Base-by-base conservation (phyloP, 2,797 vertebrate genomes). In the Parotocinclus haroldoi region DNA sequence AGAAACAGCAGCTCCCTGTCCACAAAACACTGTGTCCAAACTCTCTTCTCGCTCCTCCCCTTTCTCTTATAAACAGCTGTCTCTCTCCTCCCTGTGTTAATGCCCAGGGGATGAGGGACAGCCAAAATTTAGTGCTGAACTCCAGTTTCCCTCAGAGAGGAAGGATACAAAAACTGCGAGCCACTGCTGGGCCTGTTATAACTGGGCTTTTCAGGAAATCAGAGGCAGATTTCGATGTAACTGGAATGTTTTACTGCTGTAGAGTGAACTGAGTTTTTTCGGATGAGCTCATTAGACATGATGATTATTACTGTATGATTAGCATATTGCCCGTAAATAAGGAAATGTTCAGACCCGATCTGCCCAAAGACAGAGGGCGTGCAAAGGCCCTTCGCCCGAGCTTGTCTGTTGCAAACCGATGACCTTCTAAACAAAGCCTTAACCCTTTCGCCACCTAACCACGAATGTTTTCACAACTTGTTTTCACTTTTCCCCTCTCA, bases 111-210 rank as follows among this genome's bases (percentile, higher is more conserved):
- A 45, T 55, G 60, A 61, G 36, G 57, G 36, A 66, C 52, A 16
- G 50, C 38, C 68, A 76, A 72, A 72, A 60, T n/a, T 72, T 68
- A 69, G 65, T 61, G 61, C 10, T 72, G 66, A 76, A 68, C 74
- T 76, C 45, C 55, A 36, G 37, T 18, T 67, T 18, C 19, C 51
- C 66, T 64, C 56, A 9, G 18, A 27, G 40, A 68, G 58, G 57
- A 72, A 65, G 64, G 62, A 66, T n/a, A 69, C 9, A 36, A 64
- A 27, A 51, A n/a, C 27, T 27, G 27, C 27, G 27, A 27, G 27
- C 27, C 27, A 27, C 27, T 5, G 58, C 39, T 16, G 13, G 11
- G 0, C 12, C 3, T 9, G 1, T 44, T 17, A 44, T 18, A 53
- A 63, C 10, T 9, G 9, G 9, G 9, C 27, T 27, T 2, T 27